These are phyloP conservation scores for Petrocephalus zakoni DNA, from an alignment of 2,113 vertebrate genomes.

Conservation along the genomic window DNA sequence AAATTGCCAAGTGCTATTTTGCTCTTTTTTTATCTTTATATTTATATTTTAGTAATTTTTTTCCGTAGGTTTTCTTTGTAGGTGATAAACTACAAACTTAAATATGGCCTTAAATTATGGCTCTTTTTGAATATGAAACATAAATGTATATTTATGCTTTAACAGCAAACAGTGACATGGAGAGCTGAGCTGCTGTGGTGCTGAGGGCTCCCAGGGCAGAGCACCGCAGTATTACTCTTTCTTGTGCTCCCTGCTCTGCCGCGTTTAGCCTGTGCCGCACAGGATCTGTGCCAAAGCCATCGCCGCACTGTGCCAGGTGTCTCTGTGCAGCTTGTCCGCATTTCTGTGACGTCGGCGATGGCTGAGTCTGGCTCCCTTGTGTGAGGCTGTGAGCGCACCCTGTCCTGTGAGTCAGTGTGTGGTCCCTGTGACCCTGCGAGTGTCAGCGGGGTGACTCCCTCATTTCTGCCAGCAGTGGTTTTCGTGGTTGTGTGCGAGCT, in stretches of 20 bases:
- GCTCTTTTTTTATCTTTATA: neutral
- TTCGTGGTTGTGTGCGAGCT: constrained; percentile 30
- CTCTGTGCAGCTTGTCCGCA: neutral
- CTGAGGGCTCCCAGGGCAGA: neutral
- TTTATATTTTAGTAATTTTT: neutral
- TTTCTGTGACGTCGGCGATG: neutral
- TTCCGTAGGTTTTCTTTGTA: neutral
- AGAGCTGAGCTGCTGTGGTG: neutral
- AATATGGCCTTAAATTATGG: neutral
- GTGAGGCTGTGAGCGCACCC: constrained; percentile 40
- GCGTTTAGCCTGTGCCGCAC: neutral
- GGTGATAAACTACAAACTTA: neutral
- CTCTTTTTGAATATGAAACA: neutral
- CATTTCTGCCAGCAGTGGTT: constrained; percentile 48
- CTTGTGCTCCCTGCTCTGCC: neutral
- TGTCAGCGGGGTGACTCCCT: constrained; percentile 52
- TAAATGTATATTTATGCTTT: neutral
- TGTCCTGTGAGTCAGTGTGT: constrained; percentile 52
- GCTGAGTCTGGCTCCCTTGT: constrained; percentile 51
- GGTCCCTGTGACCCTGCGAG: constrained; percentile 59
- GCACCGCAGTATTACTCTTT: neutral
- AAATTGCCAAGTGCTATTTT: no score
- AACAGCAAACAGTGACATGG: neutral
- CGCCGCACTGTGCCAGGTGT: no score
- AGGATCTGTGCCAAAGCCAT: neutral